Base-by-base conservation (phyloP, 1,140 invertebrate genomes). In the Venturia canescens region DNA sequence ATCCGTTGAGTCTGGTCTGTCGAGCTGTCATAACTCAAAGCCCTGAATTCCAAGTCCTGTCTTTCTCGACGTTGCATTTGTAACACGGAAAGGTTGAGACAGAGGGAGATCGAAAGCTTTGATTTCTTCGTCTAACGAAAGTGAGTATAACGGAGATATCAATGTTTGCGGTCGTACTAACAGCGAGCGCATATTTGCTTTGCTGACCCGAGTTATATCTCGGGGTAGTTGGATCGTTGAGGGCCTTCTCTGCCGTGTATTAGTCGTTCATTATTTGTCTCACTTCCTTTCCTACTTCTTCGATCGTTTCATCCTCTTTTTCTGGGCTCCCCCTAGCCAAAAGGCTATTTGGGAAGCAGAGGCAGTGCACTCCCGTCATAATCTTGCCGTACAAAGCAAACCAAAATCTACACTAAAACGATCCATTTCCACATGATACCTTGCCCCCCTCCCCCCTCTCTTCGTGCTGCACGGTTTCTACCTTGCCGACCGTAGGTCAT, bases 91-190 rank as follows among this genome's bases (percentile, higher is more conserved):
- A 13, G 60, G 23, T 63, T 27, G 60, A 63, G 60, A 57, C 5
- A 44, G 38, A 44, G 38, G 11, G 13, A 44, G 38, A 44, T 44
- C 7, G 38, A 21, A 63, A 27, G 60, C 60, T 63, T 63, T 63
- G 26, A 23, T 23, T 63, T 27, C n/a, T 53, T 53, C 60, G 60
- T 63, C 26, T 38, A 44, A 69, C 60, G 60, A 23, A 60, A 50
- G 50, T n/a, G 18, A n/a, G 50, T 29, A 67, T 27, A 50, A 83
- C 82, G 78, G 11, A 13, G 48, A 83, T 76, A 86, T 86, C 87
- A 85, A 87, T 88, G 88, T 89, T 89, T 88, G 87, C 84, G 82
- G 80, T 53, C 50, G 81, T 83, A 83, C 87, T 88, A 89, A 89
- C 87, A 84, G 87, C 83, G 31, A 84, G 80, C 83, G 87, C 84